Base-by-base conservation (phyloP, 2,113 vertebrate genomes). In the Eulacestoma nigropectus region DNA sequence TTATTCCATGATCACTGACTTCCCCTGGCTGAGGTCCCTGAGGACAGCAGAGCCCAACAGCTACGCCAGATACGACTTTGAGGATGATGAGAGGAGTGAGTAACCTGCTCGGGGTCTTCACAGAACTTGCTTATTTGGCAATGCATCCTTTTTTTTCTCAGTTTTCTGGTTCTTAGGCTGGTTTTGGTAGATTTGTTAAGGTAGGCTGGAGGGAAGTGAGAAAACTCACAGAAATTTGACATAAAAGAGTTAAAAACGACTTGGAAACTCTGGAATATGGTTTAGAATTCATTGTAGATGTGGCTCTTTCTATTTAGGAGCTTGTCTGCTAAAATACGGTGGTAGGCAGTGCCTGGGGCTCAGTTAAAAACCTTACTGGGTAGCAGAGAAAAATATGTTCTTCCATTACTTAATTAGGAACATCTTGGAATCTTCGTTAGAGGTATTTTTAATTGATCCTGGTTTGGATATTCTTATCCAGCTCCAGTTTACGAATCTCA, bases 1-100 rank as follows among this genome's bases (percentile, higher is more conserved):
- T 3, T 99, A 99, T 88, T 99, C 99, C 78, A 99, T 99, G 99
- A 99, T 99, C 76, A 99, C 99, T 14, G 99, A 99, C 93, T 99
- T 99, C 89, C 99, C 99, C 6, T 99, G 99, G 99, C 96, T 99
- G 73, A 98, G 99, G 72, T 99, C 99, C 11, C 98, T 99, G 22
- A 98, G 99, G 87, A 99, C 99, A 55, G 99, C 99, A n/a, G 98
- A 99, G 78, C 99, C 99, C 74, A 99, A 99, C 96, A 98, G 98
- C 97, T 99, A 99, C 8, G 99, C 99, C 72, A 99, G 99, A 98
- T 99, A 99, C 0, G 99, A 99, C 96, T 99, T 99, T 89, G 99
- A 99, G 96, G 99, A 99, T 29, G 99, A 99, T 62, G 99, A 99
- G 97, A 99, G 98, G 98, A 99, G 99, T 99, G 97, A 99, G 98